Percentiles rank a stretch among this genome's conserved stretches.
These are phyloP conservation scores for Cladopsammia gracilis DNA, from an alignment of 64 coral and sea anemone genomes.

Conservation along the genomic window DNA sequence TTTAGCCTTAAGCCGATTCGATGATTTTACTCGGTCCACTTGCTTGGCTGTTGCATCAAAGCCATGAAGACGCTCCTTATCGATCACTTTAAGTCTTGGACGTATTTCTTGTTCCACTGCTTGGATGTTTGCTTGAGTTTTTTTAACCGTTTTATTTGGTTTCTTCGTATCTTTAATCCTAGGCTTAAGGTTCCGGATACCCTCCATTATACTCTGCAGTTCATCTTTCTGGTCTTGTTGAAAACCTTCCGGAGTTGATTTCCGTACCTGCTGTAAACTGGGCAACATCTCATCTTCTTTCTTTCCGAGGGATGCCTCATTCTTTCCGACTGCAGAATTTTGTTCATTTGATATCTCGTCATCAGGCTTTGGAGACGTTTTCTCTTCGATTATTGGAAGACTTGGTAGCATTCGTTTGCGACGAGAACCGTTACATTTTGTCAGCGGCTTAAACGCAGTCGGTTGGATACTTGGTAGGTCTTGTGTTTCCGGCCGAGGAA, in stretches of 20 bases:
- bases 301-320: background rate
- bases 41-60: background rate
- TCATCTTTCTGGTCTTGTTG: background rate
- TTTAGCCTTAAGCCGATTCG: background rate
- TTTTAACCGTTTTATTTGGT: background rate
- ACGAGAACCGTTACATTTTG: background rate
- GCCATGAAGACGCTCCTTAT: background rate
- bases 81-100: background rate
- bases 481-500: background rate
- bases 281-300: background rate
- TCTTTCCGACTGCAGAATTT: background rate
- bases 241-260: background rate
- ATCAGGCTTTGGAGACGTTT: background rate
- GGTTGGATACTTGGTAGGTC: background rate
- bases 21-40: no score
- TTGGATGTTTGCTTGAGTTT: background rate
- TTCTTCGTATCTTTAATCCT: background rate
- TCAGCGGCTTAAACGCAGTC: background rate
- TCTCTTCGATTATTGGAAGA: background rate
- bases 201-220: background rate
- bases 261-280: background rate
- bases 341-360: background rate
- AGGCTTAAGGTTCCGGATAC: background rate
- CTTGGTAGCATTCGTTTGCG: background rate
- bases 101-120: background rate